Conservation (phyloP, 2,888 invertebrate genomes). For the Drosophila leonis region DNA sequence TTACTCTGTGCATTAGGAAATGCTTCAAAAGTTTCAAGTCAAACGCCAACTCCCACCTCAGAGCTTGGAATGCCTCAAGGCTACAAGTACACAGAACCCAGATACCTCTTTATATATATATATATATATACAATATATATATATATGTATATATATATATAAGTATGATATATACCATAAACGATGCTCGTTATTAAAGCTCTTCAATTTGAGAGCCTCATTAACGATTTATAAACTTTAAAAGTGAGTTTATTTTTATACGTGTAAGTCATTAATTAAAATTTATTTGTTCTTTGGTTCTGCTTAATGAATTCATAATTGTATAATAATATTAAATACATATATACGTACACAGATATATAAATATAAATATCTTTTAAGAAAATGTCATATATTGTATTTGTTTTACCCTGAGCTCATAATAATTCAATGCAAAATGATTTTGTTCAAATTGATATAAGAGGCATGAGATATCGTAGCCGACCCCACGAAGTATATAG, state of each 20-base stretch:
- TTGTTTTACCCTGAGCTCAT: background rate
- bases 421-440: background rate
- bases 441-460: background rate
- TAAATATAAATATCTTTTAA: too few relatives aligned
- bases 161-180: background rate
- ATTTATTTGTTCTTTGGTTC: background rate
- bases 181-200: constrained; percentile 19
- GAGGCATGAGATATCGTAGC: too few relatives aligned
- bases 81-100: constrained; percentile 3
- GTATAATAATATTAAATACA: background rate
- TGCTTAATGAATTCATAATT: constrained; percentile 34
- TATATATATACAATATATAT: background rate
- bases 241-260: constrained; percentile 1
- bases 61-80: constrained; percentile 26
- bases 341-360: background rate
- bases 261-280: background rate
- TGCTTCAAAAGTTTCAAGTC: constrained; percentile 25
- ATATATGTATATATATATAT: background rate
- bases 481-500: too few relatives aligned
- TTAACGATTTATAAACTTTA: constrained; percentile 17
- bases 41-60: constrained; percentile 36
- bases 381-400: background rate
- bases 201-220: constrained; percentile 12
- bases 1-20: constrained; percentile 31
- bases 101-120: background rate